These are phyloP conservation scores for Aradophagus sp. DNA, from an alignment of 1,140 invertebrate species.

Conservation along the genomic window DNA sequence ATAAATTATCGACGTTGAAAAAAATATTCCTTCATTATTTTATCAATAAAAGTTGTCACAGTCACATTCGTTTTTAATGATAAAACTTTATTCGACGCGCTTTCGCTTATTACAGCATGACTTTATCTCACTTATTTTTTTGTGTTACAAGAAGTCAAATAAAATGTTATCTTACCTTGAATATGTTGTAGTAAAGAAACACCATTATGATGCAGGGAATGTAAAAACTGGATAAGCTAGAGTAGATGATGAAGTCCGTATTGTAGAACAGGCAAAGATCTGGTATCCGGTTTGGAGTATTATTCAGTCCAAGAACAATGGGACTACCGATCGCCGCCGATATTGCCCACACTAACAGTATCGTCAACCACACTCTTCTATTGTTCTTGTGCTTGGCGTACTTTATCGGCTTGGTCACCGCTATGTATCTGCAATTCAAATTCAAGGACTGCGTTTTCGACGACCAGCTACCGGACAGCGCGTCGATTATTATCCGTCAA, in stretches of 20 bases:
- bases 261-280: slow-evolving; percentile 97
- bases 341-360: slow-evolving; percentile 97
- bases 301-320: slow-evolving; percentile 96
- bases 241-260: slow-evolving; percentile 98
- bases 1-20: too few species aligned
- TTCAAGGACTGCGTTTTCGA: slow-evolving; percentile 49
- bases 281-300: slow-evolving; percentile 84
- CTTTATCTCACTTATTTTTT: too few species aligned
- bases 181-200: slow-evolving; percentile 98
- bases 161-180: slow-evolving; percentile 81
- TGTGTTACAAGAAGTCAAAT: too few species aligned
- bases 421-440: slow-evolving; percentile 88
- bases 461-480: slow-evolving; percentile 34
- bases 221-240: slow-evolving; percentile 98
- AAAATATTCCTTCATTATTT: too few species aligned
- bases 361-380: slow-evolving; percentile 94
- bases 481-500: slow-evolving; percentile 43
- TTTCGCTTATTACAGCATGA: too few species aligned
- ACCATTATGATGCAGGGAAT: slow-evolving; percentile 99
- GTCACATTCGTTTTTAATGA: too few species aligned
- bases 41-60: too few species aligned
- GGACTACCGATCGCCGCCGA: slow-evolving; percentile 97
- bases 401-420: slow-evolving; percentile 98
- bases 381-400: slow-evolving; percentile 99
- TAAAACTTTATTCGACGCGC: too few species aligned